Conservation (phyloP, 2,113 vertebrate species). For the Solea senegalensis region DNA sequence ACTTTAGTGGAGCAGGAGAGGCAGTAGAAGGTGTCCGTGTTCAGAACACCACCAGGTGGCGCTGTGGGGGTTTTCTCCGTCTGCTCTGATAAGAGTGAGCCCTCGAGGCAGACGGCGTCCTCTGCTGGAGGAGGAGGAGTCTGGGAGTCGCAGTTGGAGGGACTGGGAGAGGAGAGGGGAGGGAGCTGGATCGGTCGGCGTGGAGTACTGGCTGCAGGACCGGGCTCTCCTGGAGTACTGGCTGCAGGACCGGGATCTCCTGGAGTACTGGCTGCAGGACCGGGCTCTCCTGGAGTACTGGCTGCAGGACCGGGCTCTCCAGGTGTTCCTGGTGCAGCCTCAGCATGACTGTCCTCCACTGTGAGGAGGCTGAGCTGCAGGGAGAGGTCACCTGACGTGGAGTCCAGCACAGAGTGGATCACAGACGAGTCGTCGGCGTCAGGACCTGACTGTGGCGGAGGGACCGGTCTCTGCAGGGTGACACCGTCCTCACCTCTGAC, state of each 20-base stretch:
- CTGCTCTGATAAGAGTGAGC: constrained; percentile 17
- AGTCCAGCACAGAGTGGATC: constrained; percentile 28
- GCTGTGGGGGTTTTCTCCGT: constrained; percentile 13
- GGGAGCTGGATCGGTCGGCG: constrained; percentile 35
- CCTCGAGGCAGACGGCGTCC: constrained; percentile 6
- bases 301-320: constrained; percentile 39
- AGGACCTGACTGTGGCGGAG: neutral
- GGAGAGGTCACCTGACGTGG: constrained; percentile 81
- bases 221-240: constrained; percentile 34
- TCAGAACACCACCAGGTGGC: constrained; percentile 56
- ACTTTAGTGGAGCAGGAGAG: constrained; percentile 85
- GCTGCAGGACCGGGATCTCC: constrained; percentile 48
- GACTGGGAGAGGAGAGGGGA: constrained; percentile 32
- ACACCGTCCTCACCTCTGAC: constrained; percentile 87
- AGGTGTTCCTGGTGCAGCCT: constrained; percentile 59
- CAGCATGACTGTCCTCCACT: constrained; percentile 67
- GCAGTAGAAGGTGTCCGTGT: constrained; percentile 86
- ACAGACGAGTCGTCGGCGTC: constrained; percentile 47
- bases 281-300: constrained; percentile 79
- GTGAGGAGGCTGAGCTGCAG: constrained; percentile 82
- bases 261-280: constrained; percentile 9
- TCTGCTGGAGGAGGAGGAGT: constrained; percentile 29
- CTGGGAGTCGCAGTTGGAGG: constrained; percentile 30
- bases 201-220: constrained; percentile 77
- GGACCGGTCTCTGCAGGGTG: constrained; percentile 60